Percentiles rank a stretch among this genome's conserved stretches.
Evolutionary conservation across 1,140 invertebrate species (phyloP).

Genomic region (Phymastichus coffea): DNA sequence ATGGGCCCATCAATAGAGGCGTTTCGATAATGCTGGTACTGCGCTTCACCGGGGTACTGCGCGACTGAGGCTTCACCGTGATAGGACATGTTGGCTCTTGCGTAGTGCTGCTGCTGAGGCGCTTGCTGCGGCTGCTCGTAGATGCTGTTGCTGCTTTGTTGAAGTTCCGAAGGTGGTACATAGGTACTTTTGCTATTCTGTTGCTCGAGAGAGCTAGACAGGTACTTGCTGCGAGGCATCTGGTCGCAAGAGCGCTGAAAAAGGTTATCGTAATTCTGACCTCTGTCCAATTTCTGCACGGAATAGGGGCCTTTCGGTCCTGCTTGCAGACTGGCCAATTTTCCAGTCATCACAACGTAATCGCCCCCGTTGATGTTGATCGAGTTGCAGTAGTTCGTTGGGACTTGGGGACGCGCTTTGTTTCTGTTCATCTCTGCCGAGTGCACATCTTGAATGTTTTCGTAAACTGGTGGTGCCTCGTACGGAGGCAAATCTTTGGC

Average conservation of each 20-base stretch:
- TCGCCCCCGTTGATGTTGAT: slow-evolving; percentile 52
- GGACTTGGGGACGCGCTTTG: slow-evolving; percentile 57
- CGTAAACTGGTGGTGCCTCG: slow-evolving; percentile 68
- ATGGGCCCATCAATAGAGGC: slow-evolving; percentile 44
- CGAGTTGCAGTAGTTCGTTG: slow-evolving; percentile 50
- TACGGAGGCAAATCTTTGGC: slow-evolving; percentile 58
- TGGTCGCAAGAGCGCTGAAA: slow-evolving; percentile 25
- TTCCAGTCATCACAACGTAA: slow-evolving; percentile 55
- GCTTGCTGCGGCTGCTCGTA: slow-evolving; percentile 39
- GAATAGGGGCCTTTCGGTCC: slow-evolving; percentile 43
- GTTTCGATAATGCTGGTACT: slow-evolving; percentile 44
- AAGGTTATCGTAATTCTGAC: slow-evolving; percentile 45
- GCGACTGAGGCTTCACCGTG: slow-evolving; percentile 42
- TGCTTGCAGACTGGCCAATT: slow-evolving; percentile 30
- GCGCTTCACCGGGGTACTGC: slow-evolving; percentile 38
- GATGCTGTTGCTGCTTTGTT: slow-evolving; percentile 40
- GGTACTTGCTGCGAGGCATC: slow-evolving; percentile 38
- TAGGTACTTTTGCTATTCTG: slow-evolving; percentile 43
- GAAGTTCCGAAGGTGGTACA: slow-evolving; percentile 53
- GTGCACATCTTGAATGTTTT: slow-evolving; percentile 68
- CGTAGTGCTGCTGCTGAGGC: slow-evolving; percentile 36
- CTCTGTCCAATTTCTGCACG: slow-evolving; percentile 35
- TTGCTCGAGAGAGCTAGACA: slow-evolving; percentile 42
- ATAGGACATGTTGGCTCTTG: slow-evolving; percentile 40
- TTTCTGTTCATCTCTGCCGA: slow-evolving; percentile 48